Evolutionary conservation across 1,140 invertebrate genomes (phyloP).

Genomic region (Bradynema listronoti): DNA sequence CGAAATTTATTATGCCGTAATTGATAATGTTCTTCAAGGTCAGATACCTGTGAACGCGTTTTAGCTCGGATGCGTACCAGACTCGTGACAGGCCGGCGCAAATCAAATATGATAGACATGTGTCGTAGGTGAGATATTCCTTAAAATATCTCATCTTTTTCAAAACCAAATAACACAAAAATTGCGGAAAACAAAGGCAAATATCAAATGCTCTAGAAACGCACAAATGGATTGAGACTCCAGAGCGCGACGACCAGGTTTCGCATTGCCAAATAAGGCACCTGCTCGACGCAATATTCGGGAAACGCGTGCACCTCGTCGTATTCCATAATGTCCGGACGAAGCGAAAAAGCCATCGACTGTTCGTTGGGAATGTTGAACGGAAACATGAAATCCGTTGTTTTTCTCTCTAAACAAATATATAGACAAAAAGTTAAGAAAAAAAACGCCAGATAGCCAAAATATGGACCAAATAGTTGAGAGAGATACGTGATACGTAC

Average conservation of each 20-base stretch:
- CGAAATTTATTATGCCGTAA: slow-evolving; percentile 51
- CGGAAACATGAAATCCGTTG: slow-evolving; percentile 47
- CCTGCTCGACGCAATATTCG: slow-evolving; percentile 55
- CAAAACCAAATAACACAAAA: slow-evolving; percentile 8
- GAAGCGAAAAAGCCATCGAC: slow-evolving; percentile 56
- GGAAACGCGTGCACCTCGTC: slow-evolving; percentile 59
- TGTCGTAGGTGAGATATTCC: slow-evolving; percentile 60
- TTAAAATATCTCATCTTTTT: slow-evolving; percentile 34
- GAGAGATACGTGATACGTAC: no score
- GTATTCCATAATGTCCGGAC: slow-evolving; percentile 60
- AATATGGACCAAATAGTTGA: no score
- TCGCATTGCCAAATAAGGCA: slow-evolving; percentile 60
- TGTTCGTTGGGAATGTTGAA: slow-evolving; percentile 57
- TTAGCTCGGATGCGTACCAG: slow-evolving; percentile 54
- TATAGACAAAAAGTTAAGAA: neutral
- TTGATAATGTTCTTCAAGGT: slow-evolving; percentile 60
- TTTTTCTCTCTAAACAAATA: slow-evolving; percentile 20
- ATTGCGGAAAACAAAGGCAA: slow-evolving; percentile 9
- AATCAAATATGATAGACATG: slow-evolving; percentile 57
- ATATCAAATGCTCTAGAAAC: slow-evolving; percentile 15
- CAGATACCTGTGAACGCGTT: slow-evolving; percentile 58
- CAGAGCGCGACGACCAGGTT: slow-evolving; percentile 61
- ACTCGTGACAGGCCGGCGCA: slow-evolving; percentile 60
- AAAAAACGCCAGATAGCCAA: no score
- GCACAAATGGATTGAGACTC: slow-evolving; percentile 60